Conservation (phyloP, 2,113 vertebrate genomes). For the Halcyon malimbica region DNA sequence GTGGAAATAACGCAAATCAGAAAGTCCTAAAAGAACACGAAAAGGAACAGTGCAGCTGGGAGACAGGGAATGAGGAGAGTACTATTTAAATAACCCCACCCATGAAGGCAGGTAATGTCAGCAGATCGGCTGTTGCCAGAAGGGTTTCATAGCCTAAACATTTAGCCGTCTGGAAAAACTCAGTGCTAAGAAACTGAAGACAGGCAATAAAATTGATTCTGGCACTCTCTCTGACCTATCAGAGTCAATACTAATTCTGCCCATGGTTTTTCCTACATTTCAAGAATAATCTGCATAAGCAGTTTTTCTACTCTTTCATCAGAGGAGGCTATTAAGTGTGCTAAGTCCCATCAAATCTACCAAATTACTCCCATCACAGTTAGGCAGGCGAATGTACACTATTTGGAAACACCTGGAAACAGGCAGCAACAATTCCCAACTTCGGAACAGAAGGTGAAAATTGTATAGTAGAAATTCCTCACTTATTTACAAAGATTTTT, state of each 20-base stretch:
- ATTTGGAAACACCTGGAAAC: not conserved
- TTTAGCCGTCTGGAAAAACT: not conserved
- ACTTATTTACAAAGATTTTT: not conserved
- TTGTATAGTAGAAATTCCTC: not conserved
- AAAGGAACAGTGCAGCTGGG: not conserved
- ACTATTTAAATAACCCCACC: not conserved
- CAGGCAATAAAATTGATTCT: not conserved
- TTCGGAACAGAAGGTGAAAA: not conserved
- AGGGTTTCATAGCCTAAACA: not conserved
- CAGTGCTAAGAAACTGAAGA: not conserved
- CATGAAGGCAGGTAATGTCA: not conserved
- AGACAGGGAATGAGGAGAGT: not conserved
- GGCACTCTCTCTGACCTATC: not conserved
- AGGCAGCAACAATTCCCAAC: not conserved
- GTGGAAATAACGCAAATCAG: not conserved
- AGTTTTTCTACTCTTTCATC: not conserved
- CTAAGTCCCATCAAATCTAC: not conserved
- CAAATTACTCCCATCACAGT: not conserved
- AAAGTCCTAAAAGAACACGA: not conserved
- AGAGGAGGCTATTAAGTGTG: not conserved
- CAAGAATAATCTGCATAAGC: not conserved
- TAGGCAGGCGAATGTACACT: not conserved
- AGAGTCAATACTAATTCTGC: not conserved
- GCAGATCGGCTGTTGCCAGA: not conserved
- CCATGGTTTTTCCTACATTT: not conserved